Percentiles rank a stretch among this genome's conserved stretches.
phyloP scores from a whole-genome alignment of 2,113 vertebrate genomes.

The Oncorhynchus gorbuscha region DNA sequence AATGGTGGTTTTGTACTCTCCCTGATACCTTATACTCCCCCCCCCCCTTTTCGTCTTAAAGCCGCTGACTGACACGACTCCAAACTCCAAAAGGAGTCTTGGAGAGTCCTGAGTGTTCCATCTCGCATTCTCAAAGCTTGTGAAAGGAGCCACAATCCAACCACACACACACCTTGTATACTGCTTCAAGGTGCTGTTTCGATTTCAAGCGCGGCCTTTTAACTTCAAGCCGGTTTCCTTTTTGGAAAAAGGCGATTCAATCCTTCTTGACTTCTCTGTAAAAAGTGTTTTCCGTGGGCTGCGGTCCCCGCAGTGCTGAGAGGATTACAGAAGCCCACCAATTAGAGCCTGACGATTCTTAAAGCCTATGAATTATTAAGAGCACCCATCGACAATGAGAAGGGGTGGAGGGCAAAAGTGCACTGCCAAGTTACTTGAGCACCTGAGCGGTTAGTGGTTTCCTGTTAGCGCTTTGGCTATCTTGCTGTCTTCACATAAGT shows the following conservation, averaged over 20 bases:
- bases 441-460: constrained; percentile 37
- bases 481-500: constrained; percentile 31
- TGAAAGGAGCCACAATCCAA: constrained; percentile 37
- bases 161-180: constrained; percentile 28
- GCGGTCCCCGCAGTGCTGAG: constrained; percentile 46
- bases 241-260: constrained; percentile 29
- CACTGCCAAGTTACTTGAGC: constrained; percentile 51
- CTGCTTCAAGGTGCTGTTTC: constrained; percentile 51
- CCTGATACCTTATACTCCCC: too few species aligned
- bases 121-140: constrained; percentile 24
- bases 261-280: constrained; percentile 19
- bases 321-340: constrained; percentile 56
- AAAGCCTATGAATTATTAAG: constrained; percentile 71
- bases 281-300: background rate
- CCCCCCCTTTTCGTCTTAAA: background rate
- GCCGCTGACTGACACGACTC: background rate
- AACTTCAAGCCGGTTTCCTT: constrained; percentile 44
- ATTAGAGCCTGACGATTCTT: constrained; percentile 60
- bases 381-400: constrained; percentile 47
- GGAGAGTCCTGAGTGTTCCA: background rate
- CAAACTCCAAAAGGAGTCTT: background rate
- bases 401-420: constrained; percentile 42
- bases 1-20: too few species aligned
- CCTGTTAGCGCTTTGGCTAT: constrained; percentile 13
- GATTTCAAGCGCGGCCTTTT: constrained; percentile 54